Evolutionary conservation across 2,888 invertebrate species (phyloP).

Genomic region (Sclerodermus sp.): DNA sequence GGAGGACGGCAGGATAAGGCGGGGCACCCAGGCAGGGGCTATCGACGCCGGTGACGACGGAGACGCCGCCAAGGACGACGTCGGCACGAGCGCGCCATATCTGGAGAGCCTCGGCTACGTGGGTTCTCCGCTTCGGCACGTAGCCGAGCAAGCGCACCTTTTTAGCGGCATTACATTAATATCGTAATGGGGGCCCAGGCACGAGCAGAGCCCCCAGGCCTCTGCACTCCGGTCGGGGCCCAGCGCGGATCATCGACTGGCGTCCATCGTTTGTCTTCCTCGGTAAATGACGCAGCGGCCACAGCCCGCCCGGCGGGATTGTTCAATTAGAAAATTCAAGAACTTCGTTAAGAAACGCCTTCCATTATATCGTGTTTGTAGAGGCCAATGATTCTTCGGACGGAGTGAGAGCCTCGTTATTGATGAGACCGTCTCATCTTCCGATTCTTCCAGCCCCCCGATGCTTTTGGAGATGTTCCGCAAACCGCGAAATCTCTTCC

Average conservation of each 20-base stretch:
- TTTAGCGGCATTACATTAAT: conserved; percentile 55
- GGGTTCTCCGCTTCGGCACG: conserved; percentile 36
- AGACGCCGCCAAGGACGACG: no score
- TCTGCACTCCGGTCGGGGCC: no score
- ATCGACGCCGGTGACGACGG: conserved; percentile 20
- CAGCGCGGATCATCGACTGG: no score
- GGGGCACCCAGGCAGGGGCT: conserved; percentile 4
- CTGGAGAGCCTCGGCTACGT: conserved; percentile 54
- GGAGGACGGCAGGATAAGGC: neutral
- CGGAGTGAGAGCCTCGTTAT: no score
- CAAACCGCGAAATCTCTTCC: no score
- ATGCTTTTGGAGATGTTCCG: no score
- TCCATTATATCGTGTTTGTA: no score
- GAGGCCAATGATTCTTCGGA: no score
- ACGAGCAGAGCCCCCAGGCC: no score
- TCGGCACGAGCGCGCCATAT: conserved; percentile 50
- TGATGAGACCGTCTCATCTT: neutral
- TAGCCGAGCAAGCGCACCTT: conserved; percentile 52
- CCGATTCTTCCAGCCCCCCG: neutral
- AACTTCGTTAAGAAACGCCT: no score
- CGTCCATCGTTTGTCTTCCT: conserved; percentile 39
- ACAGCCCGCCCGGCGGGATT: no score
- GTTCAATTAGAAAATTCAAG: no score
- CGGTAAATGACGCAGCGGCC: conserved; percentile 9
- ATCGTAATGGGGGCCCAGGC: conserved; percentile 46